Conservation (phyloP, 53 echinoderm and acorn worm genomes). For the Holothuria leucospilota region DNA sequence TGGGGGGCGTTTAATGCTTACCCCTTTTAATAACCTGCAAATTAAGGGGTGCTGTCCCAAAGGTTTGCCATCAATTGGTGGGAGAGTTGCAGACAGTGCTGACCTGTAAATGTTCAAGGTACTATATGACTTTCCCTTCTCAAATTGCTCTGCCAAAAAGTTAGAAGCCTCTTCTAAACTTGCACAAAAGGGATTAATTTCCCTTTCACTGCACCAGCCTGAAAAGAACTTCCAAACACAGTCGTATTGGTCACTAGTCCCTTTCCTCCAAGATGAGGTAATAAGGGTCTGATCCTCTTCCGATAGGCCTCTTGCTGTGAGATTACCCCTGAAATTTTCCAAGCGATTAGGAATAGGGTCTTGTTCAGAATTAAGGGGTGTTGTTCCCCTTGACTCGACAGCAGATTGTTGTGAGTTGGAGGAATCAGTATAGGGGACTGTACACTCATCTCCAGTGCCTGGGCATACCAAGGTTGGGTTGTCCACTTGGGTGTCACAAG, state of each 20-base stretch:
- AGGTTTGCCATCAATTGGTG: constrained; percentile 7
- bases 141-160: neutral
- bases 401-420: neutral
- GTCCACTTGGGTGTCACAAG: neutral
- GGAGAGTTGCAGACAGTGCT: neutral
- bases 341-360: constrained; percentile 16
- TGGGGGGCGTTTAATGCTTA: neutral
- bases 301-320: constrained; percentile 3
- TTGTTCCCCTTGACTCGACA: neutral
- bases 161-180: neutral
- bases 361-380: constrained; percentile 40
- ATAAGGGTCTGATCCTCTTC: constrained; percentile 3
- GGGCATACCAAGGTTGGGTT: neutral
- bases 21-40: constrained; percentile 9
- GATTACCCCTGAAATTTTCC: constrained; percentile 40
- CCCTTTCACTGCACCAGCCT: constrained; percentile 20
- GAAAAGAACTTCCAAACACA: constrained; percentile 19
- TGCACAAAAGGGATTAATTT: constrained; percentile 28
- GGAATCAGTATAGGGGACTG: constrained; percentile 35
- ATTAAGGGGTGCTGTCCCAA: constrained; percentile 26
- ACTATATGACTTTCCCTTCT: no score
- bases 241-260: constrained; percentile 38
- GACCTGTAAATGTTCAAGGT: neutral
- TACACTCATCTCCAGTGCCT: constrained; percentile 35
- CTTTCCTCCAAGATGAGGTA: constrained; percentile 33